A percentile compares a stretch with the other conserved stretches of the same genome.
These are phyloP conservation scores for Saccostrea echinata DNA, from an alignment of 1,140 invertebrate genomes.

Conservation along the genomic window DNA sequence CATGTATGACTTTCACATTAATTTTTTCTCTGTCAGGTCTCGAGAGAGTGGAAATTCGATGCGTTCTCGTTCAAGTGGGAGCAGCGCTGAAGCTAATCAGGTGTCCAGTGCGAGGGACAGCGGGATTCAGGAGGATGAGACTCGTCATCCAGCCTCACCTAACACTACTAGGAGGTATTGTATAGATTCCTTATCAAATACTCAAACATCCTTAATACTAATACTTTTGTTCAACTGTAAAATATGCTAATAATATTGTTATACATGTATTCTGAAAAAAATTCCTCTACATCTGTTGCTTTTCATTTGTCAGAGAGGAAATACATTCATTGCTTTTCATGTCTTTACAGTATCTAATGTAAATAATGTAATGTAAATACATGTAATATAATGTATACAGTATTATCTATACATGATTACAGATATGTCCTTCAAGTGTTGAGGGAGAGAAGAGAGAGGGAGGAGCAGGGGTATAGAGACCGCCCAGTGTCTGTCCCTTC, in stretches of 20 bases:
- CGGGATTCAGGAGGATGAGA: constrained; percentile 59
- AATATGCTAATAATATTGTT: too few species aligned
- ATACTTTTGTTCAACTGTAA: too few species aligned
- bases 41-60: constrained; percentile 54
- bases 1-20: neutral
- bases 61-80: constrained; percentile 55
- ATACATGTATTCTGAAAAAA: too few species aligned
- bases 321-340: too few species aligned
- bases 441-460: constrained; percentile 52
- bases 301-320: too few species aligned
- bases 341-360: too few species aligned
- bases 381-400: too few species aligned
- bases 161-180: constrained; percentile 45
- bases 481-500: constrained; percentile 40
- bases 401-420: neutral
- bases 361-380: too few species aligned
- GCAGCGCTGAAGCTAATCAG: constrained; percentile 54
- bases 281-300: too few species aligned
- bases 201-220: too few species aligned
- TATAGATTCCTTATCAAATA: neutral
- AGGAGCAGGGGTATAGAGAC: constrained; percentile 41
- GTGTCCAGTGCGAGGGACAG: constrained; percentile 62
- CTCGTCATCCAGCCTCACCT: constrained; percentile 48
- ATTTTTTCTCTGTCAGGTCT: constrained; percentile 20
- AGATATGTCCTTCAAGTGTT: constrained; percentile 59